Conservation (phyloP, 2,888 invertebrate genomes). For the Euclidia mi region DNA sequence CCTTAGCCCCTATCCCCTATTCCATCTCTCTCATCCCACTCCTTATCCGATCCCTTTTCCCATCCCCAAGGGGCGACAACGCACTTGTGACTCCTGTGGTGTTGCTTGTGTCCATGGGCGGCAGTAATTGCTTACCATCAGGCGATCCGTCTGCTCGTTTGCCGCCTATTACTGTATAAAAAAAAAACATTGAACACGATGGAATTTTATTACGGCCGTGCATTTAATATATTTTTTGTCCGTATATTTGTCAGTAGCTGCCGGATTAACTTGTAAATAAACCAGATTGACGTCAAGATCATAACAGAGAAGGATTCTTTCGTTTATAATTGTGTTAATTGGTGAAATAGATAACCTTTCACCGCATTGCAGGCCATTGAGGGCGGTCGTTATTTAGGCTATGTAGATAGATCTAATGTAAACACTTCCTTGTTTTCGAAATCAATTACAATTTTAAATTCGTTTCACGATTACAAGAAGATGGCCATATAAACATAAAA, state of each 20-base stretch:
- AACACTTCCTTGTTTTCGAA: conserved; percentile 64
- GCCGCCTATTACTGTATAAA: too few relatives aligned
- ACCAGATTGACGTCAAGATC: conserved; percentile 60
- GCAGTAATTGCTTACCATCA: too few relatives aligned
- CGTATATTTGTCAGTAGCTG: conserved; percentile 4
- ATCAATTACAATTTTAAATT: conserved; percentile 14
- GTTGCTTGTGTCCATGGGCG: too few relatives aligned
- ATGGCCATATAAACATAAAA: neutral
- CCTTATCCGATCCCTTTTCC: too few relatives aligned
- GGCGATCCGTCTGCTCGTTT: too few relatives aligned
- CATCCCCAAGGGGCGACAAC: too few relatives aligned
- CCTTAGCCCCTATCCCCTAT: too few relatives aligned
- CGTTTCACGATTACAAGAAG: too few relatives aligned
- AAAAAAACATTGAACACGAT: too few relatives aligned
- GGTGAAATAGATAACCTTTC: conserved; percentile 78
- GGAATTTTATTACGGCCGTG: too few relatives aligned
- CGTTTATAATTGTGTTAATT: conserved; percentile 70
- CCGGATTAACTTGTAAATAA: conserved; percentile 16
- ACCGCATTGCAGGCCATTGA: conserved; percentile 60
- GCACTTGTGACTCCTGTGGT: too few relatives aligned
- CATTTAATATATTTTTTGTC: neutral
- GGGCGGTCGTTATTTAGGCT: conserved; percentile 69
- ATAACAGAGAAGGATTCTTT: conserved; percentile 49
- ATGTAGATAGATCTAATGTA: conserved; percentile 63
- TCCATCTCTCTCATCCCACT: too few relatives aligned